Base-by-base conservation (phyloP, 2,797 vertebrate genomes). In the Lutjanus campechanus region DNA sequence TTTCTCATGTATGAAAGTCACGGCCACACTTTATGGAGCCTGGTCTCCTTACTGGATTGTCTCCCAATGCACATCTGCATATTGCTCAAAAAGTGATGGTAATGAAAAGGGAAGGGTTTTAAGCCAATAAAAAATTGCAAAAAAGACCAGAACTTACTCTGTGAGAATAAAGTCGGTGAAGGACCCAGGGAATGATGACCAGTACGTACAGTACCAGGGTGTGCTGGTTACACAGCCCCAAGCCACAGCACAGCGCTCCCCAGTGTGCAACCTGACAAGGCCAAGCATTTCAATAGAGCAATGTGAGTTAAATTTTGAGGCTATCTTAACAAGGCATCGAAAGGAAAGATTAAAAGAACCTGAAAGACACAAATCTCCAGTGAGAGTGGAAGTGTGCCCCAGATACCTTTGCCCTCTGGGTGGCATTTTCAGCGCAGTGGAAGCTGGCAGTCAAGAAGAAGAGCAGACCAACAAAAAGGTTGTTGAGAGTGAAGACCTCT, bases 401-500 rank as follows among this genome's bases (percentile, higher is more conserved):
- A 19, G 89, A 94, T 96, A 99, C 98, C 97, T 98, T 98, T 85
- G 92, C 95, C 96, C 98, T 97, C 85, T 96, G 93, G 59, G 84
- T 50, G 81, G 95, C 87, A 63, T 94, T 95, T 76, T 95, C 87
- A 81, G 97, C 97, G 88, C 93, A 92, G 89, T 97, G 94, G 88
- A 99, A 99, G 88, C 83, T 91, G 85, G 89, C 94, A 1, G 94
- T 94, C 84, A 98, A 95, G 84, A 95, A 95, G 94, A 99, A 96
- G 83, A 99, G 95, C 90, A 98, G 92, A 67, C 96, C 97, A 76
- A 98, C 94, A 90, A 99, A 99, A 90, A 99, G 94, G 96, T 98
- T 99, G 96, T 99, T 99, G 90, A 99, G 96, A 89, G 97, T 96
- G 84, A 99, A 99, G 94, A 99, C 98, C 95, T 99, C 98, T 0